Base-by-base conservation (phyloP, 2,113 vertebrate genomes). In the Benthochromis sp. region DNA sequence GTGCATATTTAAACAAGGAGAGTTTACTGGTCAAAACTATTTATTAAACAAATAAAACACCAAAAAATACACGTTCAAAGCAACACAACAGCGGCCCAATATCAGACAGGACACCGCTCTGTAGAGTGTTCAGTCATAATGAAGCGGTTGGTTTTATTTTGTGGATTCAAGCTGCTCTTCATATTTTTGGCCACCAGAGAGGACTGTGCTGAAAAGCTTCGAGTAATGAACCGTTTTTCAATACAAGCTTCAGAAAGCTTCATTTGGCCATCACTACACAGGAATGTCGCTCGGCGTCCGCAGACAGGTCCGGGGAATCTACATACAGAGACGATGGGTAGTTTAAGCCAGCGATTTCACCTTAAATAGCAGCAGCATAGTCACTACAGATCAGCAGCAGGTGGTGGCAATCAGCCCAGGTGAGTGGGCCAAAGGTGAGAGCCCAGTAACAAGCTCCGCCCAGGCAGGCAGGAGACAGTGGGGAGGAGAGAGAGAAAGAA, bases 91-190 rank as follows among this genome's bases (percentile, higher is more conserved):
- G 8, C 36, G 1, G 38, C 50, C 50, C 9, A 0, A 10, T 6
- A 53, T 53, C 19, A n/a, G 50, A n/a, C 50, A 53, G 50, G 0
- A 10, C 19, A 0, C 50, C 9, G 1, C 50, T 53, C 50, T 53
- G 50, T 10, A n/a, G 3, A 2, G 47, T 52, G 4, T 0, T 1
- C 50, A 53, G 0, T 54, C 52, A 11, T 53, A 2, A 53, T 53
- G 50, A 53, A 1, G 45, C 43, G 0, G 52, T 12, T 21, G 53
- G 53, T 54, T 54, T 24, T 24, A 54, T 12, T 54, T 54, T 54
- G 53, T 54, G n/a, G n/a, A 4, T 12, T 54, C 53, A 54, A 54
- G n/a, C 53, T 54, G 53, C 53, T 1, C n/a, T 54, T 54, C 53
- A 24, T 12, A 4, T 54, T 0, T 24, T 13, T 54, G 53, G n/a